Evolutionary conservation across 2,113 vertebrate genomes (phyloP).

Genomic region (Trichomycterus rosablanca): DNA sequence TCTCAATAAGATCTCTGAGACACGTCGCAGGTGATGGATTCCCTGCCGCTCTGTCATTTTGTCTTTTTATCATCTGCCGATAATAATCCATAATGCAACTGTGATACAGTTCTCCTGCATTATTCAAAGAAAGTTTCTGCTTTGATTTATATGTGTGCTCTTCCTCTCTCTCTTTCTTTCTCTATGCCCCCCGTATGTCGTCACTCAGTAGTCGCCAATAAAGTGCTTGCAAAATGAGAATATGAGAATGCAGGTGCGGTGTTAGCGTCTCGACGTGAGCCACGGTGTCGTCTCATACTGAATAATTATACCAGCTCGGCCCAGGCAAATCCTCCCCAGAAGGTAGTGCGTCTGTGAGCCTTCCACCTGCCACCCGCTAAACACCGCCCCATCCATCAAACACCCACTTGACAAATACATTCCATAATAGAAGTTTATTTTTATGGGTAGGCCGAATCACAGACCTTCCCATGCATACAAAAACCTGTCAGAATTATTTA

Average conservation of each 20-base stretch:
- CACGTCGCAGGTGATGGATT: constrained; percentile 39
- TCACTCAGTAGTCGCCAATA: constrained; percentile 46
- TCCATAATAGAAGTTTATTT: constrained; percentile 99
- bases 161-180: constrained; percentile 29
- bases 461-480: constrained; percentile 99
- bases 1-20: constrained; percentile 37
- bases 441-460: constrained; percentile 99
- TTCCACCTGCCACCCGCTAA: constrained; percentile 98
- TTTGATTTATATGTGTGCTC: constrained; percentile 43
- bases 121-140: constrained; percentile 47
- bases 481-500: constrained; percentile 99
- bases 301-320: constrained; percentile 91
- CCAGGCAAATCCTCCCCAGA: constrained; percentile 81
- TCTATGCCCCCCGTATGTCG: constrained; percentile 38
- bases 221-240: constrained; percentile 87
- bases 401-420: constrained; percentile 99
- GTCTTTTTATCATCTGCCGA: constrained; percentile 44
- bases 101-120: constrained; percentile 46
- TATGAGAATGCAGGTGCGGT: constrained; percentile 86
- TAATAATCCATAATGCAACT: constrained; percentile 49
- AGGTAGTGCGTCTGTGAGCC: constrained; percentile 90
- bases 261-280: constrained; percentile 38
- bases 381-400: constrained; percentile 98
- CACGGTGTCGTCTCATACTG: constrained; percentile 90
- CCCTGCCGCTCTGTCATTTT: constrained; percentile 39